Evolutionary conservation across 2,888 invertebrate species (phyloP), one percentile per base, ranked within the genome.

Genomic region (Lomographa bimaculata): DNA sequence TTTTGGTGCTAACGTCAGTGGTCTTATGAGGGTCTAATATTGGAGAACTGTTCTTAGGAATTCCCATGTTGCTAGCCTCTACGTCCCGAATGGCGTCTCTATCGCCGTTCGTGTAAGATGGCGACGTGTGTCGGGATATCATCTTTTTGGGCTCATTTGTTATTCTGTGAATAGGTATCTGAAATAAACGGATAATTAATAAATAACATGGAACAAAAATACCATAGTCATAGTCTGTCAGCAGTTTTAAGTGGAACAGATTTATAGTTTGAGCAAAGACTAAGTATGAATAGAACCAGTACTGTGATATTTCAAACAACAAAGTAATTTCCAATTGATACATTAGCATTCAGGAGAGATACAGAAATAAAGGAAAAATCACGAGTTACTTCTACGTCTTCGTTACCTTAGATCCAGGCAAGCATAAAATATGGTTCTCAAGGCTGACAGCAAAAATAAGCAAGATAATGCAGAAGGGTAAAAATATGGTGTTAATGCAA

Each of bases 41-140:
- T 0, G 89, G 87, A 0, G 89, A 89, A 38, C 89, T 89, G 57
- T 89, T 89, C 57, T 79, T 84, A 5, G 89, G 87, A 47, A 87
- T 86, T 0, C 81, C 84, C 83, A 86, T 81, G 8, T 75, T 67
- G 43, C 59, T 77, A 3, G 48, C 26, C 10, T 51, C 51, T 0
- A 51, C 30, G 27, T 54, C 51, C 3, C 54, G 40, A 5, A 69
- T 58, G 5, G 67, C 64, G 24, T 82, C 82, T 8, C 80, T 66
- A 23, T 84, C 86, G 11, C 87, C 87, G 51, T 87, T 89, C 61
- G 82, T 84, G 69, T 86, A 87, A 0, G 84, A 71, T 1, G 89
- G 87, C 17, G 89, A 87, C 7, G 87, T 87, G 60, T 89, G 89
- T 9, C 87, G 73, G 1, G 87, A 86, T 70, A 89, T 78, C 86